Base-by-base conservation (phyloP, 2,888 invertebrate genomes). In the Falcaria lacertinaria region DNA sequence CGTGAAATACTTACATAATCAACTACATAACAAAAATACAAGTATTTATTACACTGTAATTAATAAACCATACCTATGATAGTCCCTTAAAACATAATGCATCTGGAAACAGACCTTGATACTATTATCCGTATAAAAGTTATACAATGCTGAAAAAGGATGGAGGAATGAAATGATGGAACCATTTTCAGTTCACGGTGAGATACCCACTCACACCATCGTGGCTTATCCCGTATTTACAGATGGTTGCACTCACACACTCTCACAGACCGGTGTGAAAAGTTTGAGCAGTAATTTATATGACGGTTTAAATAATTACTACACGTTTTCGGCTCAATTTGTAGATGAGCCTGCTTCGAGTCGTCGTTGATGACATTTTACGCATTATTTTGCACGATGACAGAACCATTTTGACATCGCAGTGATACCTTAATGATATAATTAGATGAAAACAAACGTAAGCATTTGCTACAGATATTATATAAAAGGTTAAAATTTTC, bases 261-360 rank as follows among this genome's bases (percentile, higher is more conserved):
- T 22, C 48, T 49, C 36, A 34, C 45, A 25, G 35, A 45, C 57
- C 61, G 70, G 80, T 80, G 83, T 85, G 87, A 88, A 89, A 89
- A 88, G 89, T 88, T 83, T 83, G 78, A 81, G 79, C 82, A 74
- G 87, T 89, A 88, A 89, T 88, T 88, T 88, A 88, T 89, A 88
- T 86, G 88, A 87, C 84, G 87, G 86, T 88, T 87, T 88, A 89
- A 89, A 89, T 89, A 88, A 88, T 88, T 89, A 88, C 87, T 80
- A 65, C 78, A 76, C 84, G 85, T 87, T 89, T 87, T 87, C 86
- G 78, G 84, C 85, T 85, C 87, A 86, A 89, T 88, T 89, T 87
- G 87, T 81, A 85, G 83, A 88, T 86, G 86, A 84, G 83, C 65
- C 69, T 62, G 63, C 65, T 66, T 62, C 66, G 68, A 74, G 73